phyloP scores from a whole-genome alignment of 2,113 vertebrate genomes.

The Platanista minor region DNA sequence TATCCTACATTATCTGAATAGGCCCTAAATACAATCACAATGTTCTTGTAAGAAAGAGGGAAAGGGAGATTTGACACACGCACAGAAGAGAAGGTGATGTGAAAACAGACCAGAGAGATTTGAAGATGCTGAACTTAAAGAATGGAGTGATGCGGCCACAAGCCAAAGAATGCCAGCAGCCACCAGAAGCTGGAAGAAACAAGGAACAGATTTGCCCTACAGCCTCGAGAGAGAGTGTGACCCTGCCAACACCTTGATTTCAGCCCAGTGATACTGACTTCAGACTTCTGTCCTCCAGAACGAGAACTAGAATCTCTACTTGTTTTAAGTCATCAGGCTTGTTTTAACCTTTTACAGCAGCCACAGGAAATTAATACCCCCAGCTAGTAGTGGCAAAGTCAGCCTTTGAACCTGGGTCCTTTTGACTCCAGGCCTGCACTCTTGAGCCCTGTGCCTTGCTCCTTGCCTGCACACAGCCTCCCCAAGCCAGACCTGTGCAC shows the following conservation, averaged over 20 bases:
- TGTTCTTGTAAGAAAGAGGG: background rate
- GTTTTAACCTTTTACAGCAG: background rate
- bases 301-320: background rate
- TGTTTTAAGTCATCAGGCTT: background rate
- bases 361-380: background rate
- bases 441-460: background rate
- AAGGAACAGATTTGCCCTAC: background rate
- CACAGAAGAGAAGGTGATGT: background rate
- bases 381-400: background rate
- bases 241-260: conserved; percentile 5
- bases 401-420: background rate
- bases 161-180: background rate
- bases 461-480: background rate
- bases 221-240: background rate
- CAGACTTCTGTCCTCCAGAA: background rate
- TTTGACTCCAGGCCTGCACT: background rate
- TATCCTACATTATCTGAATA: background rate
- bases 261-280: background rate
- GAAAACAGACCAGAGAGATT: background rate
- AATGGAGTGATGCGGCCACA: background rate
- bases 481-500: background rate
- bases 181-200: background rate
- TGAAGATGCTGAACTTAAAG: background rate
- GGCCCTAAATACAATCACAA: conserved; percentile 3
- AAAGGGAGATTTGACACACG: background rate